phyloP scores from a whole-genome alignment of 2,113 vertebrate genomes.

The Poicephalus gulielmi region DNA sequence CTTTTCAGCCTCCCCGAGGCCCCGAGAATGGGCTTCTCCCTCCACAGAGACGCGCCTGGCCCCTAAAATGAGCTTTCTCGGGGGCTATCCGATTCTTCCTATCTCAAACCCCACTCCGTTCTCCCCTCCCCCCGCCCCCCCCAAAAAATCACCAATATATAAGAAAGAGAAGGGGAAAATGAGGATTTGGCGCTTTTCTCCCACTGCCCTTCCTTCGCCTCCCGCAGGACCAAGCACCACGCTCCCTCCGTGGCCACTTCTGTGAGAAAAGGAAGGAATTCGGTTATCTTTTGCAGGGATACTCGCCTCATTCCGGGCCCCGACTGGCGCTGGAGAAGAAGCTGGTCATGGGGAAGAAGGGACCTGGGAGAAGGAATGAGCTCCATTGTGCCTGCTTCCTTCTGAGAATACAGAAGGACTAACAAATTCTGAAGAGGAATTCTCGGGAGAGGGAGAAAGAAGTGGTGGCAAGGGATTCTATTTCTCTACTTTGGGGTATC shows the following conservation, averaged over 20 bases:
- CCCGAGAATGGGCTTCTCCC: not conserved
- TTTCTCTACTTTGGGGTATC: not conserved
- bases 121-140: no score
- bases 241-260: not conserved
- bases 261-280: not conserved
- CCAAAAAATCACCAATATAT: not conserved
- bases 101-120: not conserved
- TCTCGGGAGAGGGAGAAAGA: not conserved
- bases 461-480: fast-evolving
- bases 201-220: not conserved
- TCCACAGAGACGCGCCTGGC: not conserved
- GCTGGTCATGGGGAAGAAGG: not conserved
- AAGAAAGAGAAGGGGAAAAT: not conserved
- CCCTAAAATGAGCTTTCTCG: not conserved
- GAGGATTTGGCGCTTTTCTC: not conserved
- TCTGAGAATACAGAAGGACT: not conserved
- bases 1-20: not conserved
- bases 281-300: not conserved
- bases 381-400: not conserved
- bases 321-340: not conserved
- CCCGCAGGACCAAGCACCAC: not conserved
- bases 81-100: not conserved
- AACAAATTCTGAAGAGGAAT: no score
- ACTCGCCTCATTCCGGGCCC: not conserved
- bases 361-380: not conserved